phyloP scores from a whole-genome alignment of 2,888 invertebrate species.

The Folsomia manolachei region DNA sequence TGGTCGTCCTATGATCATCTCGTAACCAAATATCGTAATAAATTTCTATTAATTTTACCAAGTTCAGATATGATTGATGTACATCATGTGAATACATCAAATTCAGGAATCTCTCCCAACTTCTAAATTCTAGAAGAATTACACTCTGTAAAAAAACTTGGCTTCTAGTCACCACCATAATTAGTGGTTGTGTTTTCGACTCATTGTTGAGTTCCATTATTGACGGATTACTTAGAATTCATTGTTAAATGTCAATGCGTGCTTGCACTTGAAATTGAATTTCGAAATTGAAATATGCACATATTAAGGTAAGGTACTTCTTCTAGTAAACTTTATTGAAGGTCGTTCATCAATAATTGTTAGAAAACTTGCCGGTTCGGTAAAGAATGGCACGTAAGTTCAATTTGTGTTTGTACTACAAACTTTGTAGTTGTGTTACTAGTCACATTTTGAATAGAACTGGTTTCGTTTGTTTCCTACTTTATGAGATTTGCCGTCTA shows the following conservation, averaged over 20 bases:
- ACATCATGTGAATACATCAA: no score
- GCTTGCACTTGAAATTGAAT: neutral
- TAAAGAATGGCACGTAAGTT: neutral
- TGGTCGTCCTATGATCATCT: no score
- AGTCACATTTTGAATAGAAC: no score
- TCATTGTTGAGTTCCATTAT: neutral
- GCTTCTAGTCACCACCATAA: neutral
- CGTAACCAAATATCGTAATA: no score
- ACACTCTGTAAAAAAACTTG: no score
- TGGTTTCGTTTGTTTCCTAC: no score
- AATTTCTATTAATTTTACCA: no score
- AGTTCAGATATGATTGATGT: no score
- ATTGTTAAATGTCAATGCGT: neutral
- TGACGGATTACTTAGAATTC: neutral
- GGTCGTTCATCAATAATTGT: neutral
- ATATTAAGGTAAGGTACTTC: neutral
- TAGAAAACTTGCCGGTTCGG: neutral
- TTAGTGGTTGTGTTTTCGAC: neutral
- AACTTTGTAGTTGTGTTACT: neutral
- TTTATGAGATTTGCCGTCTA: no score
- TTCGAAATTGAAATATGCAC: neutral
- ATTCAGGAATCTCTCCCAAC: no score
- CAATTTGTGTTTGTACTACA: neutral
- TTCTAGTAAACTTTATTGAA: neutral
- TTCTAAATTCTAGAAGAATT: no score